These are phyloP conservation scores for Pterobdella sp. DNA, from an alignment of 2,888 invertebrate species.

Conservation along the genomic window DNA sequence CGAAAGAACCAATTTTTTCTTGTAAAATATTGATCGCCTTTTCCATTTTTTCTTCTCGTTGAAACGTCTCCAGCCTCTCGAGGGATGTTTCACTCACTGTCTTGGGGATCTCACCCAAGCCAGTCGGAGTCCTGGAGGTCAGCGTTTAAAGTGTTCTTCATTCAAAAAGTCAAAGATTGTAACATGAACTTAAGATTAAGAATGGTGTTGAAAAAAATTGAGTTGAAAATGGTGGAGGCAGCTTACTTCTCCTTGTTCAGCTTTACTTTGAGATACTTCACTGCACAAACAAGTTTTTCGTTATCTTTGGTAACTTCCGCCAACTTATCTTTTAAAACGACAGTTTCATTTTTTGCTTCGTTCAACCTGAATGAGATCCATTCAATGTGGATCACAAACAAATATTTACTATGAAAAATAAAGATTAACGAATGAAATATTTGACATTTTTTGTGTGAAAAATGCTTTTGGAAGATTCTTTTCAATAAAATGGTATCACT, in stretches of 20 bases:
- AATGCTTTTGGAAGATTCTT: too few relatives aligned
- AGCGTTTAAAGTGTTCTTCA: too few relatives aligned
- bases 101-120: neutral
- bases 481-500: too few relatives aligned
- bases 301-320: constrained; percentile 30
- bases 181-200: too few relatives aligned
- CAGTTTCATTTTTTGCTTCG: constrained; percentile 23
- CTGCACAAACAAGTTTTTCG: constrained; percentile 33
- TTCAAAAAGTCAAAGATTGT: too few relatives aligned
- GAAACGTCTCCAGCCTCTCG: neutral
- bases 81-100: neutral
- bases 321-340: constrained; percentile 22
- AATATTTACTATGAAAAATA: too few relatives aligned
- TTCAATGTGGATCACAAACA: too few relatives aligned
- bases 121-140: neutral
- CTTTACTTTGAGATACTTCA: constrained; percentile 31
- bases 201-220: too few relatives aligned
- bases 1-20: constrained; percentile 16
- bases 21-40: constrained; percentile 18
- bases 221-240: too few relatives aligned
- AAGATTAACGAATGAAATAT: too few relatives aligned
- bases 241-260: constrained; percentile 27
- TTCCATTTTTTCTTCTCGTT: constrained; percentile 14
- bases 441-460: too few relatives aligned
- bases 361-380: constrained; percentile 13